phyloP scores from a whole-genome alignment of 2,113 vertebrate species.

The Nothobranchius kuhntae region DNA sequence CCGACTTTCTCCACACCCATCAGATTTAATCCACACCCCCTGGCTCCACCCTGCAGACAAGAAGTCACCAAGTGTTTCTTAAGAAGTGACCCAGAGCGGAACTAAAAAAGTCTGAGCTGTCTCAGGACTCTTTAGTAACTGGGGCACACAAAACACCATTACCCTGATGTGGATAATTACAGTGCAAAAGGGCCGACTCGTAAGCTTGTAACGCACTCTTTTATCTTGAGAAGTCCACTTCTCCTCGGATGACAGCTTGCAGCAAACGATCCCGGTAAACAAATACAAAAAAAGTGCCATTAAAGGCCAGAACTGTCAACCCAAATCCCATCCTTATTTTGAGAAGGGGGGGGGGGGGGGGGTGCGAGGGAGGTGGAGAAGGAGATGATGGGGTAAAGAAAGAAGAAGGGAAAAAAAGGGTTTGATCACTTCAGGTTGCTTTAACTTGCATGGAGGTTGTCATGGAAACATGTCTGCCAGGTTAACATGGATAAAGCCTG shows the following conservation, averaged over 20 bases:
- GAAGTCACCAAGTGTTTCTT: constrained; percentile 61
- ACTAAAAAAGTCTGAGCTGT: constrained; percentile 80
- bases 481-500: constrained; percentile 90
- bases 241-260: constrained; percentile 88
- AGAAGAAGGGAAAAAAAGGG: constrained; percentile 70
- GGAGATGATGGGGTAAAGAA: background rate
- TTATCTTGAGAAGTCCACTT: constrained; percentile 93
- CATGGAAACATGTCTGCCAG: constrained; percentile 96
- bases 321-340: constrained; percentile 92
- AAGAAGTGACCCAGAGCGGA: constrained; percentile 80
- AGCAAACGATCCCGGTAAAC: constrained; percentile 96
- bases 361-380: constrained; percentile 30
- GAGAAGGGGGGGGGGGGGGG: constrained; percentile 38
- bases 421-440: constrained; percentile 97
- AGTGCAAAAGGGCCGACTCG: constrained; percentile 81
- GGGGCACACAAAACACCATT: constrained; percentile 86
- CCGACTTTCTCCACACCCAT: constrained; percentile 31
- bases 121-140: constrained; percentile 78
- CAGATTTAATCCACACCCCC: constrained; percentile 66
- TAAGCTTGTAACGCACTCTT: constrained; percentile 88
- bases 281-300: constrained; percentile 96
- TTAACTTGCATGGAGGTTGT: constrained; percentile 97
- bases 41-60: constrained; percentile 68
- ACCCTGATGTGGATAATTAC: constrained; percentile 89
- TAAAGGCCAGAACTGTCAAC: constrained; percentile 99